Evolutionary conservation across 2,113 vertebrate genomes (phyloP).

Genomic region (Neolamprologus tretocephalus): DNA sequence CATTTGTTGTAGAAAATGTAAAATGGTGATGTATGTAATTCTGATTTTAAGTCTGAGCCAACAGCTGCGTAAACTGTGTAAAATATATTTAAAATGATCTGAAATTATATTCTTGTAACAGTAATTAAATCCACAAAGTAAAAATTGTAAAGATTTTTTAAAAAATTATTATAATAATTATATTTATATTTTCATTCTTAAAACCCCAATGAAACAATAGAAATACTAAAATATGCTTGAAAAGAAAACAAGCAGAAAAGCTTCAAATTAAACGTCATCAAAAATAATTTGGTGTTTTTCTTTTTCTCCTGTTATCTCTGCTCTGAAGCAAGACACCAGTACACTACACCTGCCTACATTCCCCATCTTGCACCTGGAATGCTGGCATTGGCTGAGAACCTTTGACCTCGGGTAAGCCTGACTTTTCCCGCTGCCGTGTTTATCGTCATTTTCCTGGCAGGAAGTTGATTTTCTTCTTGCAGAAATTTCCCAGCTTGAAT

Average conservation of each 20-base stretch:
- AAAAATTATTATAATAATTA: background rate
- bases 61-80: background rate
- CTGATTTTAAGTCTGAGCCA: background rate
- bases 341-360: background rate
- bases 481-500: background rate
- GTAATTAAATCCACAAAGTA: background rate
- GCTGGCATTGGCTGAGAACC: background rate
- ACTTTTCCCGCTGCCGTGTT: background rate
- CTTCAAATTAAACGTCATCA: background rate
- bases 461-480: background rate
- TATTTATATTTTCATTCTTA: background rate
- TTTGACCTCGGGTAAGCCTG: background rate
- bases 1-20: background rate
- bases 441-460: background rate
- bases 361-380: background rate
- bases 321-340: background rate
- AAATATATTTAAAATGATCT: background rate
- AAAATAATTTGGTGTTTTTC: background rate
- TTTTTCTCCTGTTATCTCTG: background rate
- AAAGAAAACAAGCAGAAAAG: background rate
- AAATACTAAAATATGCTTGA: background rate
- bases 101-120: background rate
- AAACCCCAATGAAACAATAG: background rate
- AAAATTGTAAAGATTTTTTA: background rate
- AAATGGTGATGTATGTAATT: background rate